Conservation (phyloP, 1,140 invertebrate genomes). For the Caenorhabditis brenneri region DNA sequence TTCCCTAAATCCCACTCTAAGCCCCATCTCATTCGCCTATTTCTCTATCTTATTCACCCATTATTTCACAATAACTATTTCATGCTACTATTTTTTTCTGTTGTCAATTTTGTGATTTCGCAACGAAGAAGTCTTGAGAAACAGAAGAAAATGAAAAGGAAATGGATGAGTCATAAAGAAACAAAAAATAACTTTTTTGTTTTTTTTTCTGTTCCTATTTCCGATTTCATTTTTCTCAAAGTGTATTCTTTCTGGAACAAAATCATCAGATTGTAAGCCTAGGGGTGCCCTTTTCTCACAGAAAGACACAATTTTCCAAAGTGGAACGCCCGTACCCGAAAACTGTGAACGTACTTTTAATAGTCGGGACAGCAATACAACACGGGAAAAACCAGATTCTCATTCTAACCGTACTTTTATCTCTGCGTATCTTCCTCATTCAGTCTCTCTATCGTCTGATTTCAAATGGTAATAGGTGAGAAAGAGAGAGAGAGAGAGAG, state of each 20-base stretch:
- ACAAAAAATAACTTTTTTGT: background rate
- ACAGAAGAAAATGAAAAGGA: background rate
- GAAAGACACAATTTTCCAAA: too few relatives aligned
- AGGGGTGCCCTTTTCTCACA: too few relatives aligned
- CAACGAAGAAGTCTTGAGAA: background rate
- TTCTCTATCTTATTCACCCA: too few relatives aligned
- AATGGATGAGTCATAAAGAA: background rate
- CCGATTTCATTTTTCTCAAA: background rate
- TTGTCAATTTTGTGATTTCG: constrained; percentile 2
- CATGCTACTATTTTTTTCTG: too few relatives aligned
- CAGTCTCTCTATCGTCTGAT: background rate
- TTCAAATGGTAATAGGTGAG: constrained; percentile 16
- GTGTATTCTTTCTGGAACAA: too few relatives aligned
- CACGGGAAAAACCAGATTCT: background rate
- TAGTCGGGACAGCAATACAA: background rate
- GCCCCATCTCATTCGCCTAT: too few relatives aligned
- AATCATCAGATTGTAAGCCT: too few relatives aligned
- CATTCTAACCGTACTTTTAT: background rate
- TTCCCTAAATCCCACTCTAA: too few relatives aligned
- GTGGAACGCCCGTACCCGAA: too few relatives aligned
- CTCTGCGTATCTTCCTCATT: background rate
- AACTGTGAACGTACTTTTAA: constrained; percentile 39
- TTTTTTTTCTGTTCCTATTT: background rate
- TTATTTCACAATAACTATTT: too few relatives aligned
- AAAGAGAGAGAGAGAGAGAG: background rate